These are phyloP conservation scores for Siniperca knerii DNA, from an alignment of 2,113 vertebrate species.

Conservation along the genomic window DNA sequence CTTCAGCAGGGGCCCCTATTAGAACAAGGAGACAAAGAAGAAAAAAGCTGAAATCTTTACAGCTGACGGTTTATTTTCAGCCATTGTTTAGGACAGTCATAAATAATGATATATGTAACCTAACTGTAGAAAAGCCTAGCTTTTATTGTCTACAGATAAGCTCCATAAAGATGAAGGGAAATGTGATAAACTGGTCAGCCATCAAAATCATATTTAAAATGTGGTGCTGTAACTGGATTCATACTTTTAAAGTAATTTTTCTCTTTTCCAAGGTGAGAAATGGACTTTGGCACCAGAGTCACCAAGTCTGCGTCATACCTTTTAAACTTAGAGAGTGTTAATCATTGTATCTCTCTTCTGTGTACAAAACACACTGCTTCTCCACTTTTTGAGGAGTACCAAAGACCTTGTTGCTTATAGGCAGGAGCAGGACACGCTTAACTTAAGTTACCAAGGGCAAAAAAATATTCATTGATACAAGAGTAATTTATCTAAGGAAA, in stretches of 20 bases:
- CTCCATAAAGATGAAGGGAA: conserved; percentile 25
- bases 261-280: conserved; percentile 12
- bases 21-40: conserved; percentile 6
- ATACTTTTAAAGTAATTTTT: background rate
- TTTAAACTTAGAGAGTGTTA: conserved; percentile 31
- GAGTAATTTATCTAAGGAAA: conserved; percentile 51
- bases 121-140: background rate
- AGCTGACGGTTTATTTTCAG: background rate
- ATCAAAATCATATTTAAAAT: background rate
- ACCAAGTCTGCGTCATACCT: conserved; percentile 40
- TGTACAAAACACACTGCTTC: conserved; percentile 67
- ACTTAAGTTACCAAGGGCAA: conserved; percentile 64
- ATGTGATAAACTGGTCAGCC: background rate
- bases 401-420: conserved; percentile 17
- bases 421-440: conserved; percentile 53
- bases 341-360: conserved; percentile 70
- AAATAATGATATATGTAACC: background rate
- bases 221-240: conserved; percentile 9
- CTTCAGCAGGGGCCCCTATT: conserved; percentile 53
- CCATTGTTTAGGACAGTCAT: background rate
- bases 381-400: conserved; percentile 25
- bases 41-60: background rate
- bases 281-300: conserved; percentile 41
- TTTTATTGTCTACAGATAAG: conserved; percentile 31
- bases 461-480: conserved; percentile 24